phyloP scores from a whole-genome alignment of 2,888 invertebrate species.

The Rhabditoides inermis region DNA sequence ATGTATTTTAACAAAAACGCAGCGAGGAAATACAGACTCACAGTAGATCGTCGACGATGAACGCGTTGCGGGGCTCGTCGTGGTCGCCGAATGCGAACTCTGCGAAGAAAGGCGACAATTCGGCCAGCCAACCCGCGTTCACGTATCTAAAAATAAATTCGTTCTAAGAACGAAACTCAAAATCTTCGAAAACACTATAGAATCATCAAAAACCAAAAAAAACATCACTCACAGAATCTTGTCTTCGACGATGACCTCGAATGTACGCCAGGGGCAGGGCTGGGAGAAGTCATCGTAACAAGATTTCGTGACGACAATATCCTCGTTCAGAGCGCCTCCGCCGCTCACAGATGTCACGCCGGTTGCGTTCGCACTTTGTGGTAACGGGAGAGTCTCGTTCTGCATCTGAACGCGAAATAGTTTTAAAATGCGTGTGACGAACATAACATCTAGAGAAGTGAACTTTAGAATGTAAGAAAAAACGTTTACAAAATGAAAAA shows the following conservation, averaged over 20 bases:
- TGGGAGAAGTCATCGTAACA: conserved; percentile 38
- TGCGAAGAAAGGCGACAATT: conserved; percentile 36
- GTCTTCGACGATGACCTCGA: conserved; percentile 27
- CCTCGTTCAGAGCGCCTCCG: too few species aligned
- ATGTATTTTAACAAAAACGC: neutral
- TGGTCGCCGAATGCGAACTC: conserved; percentile 17
- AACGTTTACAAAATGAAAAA: too few species aligned
- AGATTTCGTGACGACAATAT: conserved; percentile 29
- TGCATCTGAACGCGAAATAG: too few species aligned
- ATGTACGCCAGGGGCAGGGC: conserved; percentile 27
- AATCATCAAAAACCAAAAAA: conserved; percentile 1
- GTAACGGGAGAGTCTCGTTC: too few species aligned
- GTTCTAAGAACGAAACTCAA: neutral
- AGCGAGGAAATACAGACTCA: neutral
- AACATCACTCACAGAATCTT: conserved; percentile 15
- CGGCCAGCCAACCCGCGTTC: conserved; percentile 40
- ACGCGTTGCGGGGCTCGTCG: conserved; percentile 15
- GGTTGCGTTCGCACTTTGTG: too few species aligned
- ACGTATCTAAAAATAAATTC: conserved; percentile 21
- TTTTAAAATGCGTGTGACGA: too few species aligned
- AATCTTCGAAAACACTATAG: neutral
- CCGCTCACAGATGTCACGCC: too few species aligned
- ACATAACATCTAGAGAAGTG: too few species aligned
- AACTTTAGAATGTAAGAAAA: too few species aligned
- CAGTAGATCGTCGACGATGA: conserved; percentile 24